Percentiles rank a stretch among this genome's conserved stretches.
phyloP scores from a whole-genome alignment of 2,888 invertebrate genomes.

The Eristalis tenax region DNA sequence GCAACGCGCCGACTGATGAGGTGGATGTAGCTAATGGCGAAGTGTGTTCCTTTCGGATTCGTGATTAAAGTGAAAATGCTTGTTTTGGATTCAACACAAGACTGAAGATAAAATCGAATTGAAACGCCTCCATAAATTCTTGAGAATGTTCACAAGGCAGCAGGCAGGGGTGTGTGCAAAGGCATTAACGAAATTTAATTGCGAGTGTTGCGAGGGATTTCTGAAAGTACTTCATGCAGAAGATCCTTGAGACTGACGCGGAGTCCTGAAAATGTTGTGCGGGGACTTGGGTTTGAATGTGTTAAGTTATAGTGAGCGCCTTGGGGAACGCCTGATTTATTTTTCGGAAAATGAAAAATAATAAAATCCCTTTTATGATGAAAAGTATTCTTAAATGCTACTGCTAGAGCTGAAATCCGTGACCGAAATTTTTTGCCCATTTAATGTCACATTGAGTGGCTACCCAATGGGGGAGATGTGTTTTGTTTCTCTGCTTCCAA shows the following conservation, averaged over 20 bases:
- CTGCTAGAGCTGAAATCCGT: no score
- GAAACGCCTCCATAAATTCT: background rate
- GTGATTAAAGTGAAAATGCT: conserved; percentile 55
- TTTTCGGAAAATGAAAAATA: no score
- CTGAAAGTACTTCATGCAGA: background rate
- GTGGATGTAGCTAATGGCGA: no score
- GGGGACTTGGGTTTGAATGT: background rate
- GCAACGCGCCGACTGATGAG: background rate
- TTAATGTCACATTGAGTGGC: no score
- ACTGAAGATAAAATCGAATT: conserved; percentile 25
- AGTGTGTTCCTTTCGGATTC: background rate
- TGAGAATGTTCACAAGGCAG: background rate
- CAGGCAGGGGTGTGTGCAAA: background rate
- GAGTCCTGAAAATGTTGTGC: background rate
- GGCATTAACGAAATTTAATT: background rate
- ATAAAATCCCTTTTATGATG: no score
- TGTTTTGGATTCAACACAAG: conserved; percentile 39
- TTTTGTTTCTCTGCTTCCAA: no score
- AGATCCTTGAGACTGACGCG: background rate
- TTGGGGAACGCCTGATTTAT: no score
- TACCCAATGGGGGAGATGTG: no score
- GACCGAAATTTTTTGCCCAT: no score
- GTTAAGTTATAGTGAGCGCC: no score
- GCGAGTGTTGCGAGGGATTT: background rate
- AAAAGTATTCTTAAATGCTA: no score